Base-by-base conservation (phyloP, 2,113 vertebrate genomes). In the Phrynosoma platyrhinos region DNA sequence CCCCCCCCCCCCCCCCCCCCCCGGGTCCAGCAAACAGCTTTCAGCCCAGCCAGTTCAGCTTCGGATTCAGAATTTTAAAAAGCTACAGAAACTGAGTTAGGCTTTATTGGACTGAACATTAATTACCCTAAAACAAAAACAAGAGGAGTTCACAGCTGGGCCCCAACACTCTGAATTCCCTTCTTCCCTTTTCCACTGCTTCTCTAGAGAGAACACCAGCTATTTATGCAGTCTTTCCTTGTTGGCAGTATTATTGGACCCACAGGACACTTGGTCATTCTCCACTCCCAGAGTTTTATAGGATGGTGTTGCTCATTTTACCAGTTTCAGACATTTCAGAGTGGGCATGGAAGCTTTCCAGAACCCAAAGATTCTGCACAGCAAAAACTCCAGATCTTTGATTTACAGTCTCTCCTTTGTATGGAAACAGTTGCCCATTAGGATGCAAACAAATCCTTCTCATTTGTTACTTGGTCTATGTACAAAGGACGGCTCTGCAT, bases 91-190 rank as follows among this genome's bases (percentile, higher is more conserved):
- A 90, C 75, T 92, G 91, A 94, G 83, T 91, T 90, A 36, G 93
- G 71, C 89, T 92, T 80, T 93, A 92, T 91, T 91, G 88, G 94
- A 93, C 87, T 82, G 94, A 96, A 95, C 94, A 93, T 94, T 93
- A 95, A 96, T 95, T 95, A 94, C 90, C 90, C 93, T 96, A 92
- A 95, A 95, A 96, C 95, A 94, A 95, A 95, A 95, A 89, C 89
- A 93, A 90, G 92, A 92, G 85, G 84, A 88, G 92, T 90, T 93
- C 92, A 92, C 91, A 94, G 93, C 90, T 95, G 90, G 91, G 92
- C 87, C 85, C 91, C 90, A 91, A 94, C 90, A 92, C 91, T 94
- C 88, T 83, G 84, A 78, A 87, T 84, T 88, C 90, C 87, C 87
- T 91, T 83, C 77, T 74, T 88, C 74, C 82, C 82, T 87, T 90